Base-by-base conservation (phyloP, 1,140 invertebrate genomes). In the Neodiprion fabricii region DNA sequence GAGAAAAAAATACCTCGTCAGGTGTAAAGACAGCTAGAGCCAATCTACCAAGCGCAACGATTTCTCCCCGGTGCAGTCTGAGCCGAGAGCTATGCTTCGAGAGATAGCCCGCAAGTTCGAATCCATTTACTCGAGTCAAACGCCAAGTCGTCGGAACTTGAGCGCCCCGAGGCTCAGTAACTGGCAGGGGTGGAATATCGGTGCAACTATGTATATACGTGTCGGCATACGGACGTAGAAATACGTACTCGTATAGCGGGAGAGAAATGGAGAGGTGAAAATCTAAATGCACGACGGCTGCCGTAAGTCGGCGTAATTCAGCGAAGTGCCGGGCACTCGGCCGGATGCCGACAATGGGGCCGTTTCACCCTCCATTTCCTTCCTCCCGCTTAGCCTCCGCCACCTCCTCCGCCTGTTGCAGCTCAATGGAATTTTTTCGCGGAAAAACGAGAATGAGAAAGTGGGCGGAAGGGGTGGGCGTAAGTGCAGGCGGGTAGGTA, bases 61-160 rank as follows among this genome's bases (percentile, higher is more conserved):
- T 66, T 21, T 1, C 14, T 21, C 14, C 21, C 65, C 65, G 7
- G 65, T 21, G 65, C 65, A 66, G 65, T n/a, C 1, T 21, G 65
- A 21, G 14, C 71, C 71, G 8, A 21, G 28, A 40, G 28, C 28
- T 40, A 40, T 40, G 28, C 28, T 40, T 5, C 12, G n/a, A 21
- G 71, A 40, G 50, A 50, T 23, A 17, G 80, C 77, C 73, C 23
- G 76, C 83, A 80, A 85, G 85, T 86, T 79, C 79, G 73, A 84
- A 79, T 85, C 84, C 85, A 85, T 86, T 85, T 84, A 17, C 67
- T 75, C 72, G 74, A 76, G 72, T 79, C 79, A 49, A 49, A 17
- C 53, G 75, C 68, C 67, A n/a, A 48, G 40, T 71, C 61, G 28
- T 70, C 67, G 28, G 28, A 40, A 67, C 67, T 48, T 48, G 53